Evolutionary conservation across 2,797 vertebrate genomes (phyloP), one percentile per base, ranked within the genome.

Genomic region (Chaetodon trifasciatus): DNA sequence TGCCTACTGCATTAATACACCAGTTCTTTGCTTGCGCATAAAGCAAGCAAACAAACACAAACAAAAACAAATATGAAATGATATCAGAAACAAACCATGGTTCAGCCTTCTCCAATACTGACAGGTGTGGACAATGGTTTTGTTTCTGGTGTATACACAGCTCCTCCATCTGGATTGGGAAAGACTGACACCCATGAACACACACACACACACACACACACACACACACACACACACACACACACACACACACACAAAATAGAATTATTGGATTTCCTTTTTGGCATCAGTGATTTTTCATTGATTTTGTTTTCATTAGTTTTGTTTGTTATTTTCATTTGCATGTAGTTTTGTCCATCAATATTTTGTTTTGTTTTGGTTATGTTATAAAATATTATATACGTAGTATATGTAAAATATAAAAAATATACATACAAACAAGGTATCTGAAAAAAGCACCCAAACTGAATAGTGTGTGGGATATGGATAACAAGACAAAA

Each of bases 131-230:
- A 82, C 56, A 63, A 82, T 65, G 35, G 69, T 57, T 70, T 76
- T 62, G 78, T 76, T 73, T 60, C 77, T 75, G 83, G 72, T 89
- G 93, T 87, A 85, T 77, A 77, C 84, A 89, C 93, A 95, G 94
- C 94, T 93, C 95, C 95, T 94, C 93, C 95, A 85, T 83, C 93
- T 93, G 95, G 93, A 84, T 35, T 42, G 35, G 12, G 12, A 66
- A 46, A 73, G 84, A 90, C 86, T 70, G 74, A 85, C 90, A 87
- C 61, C 73, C 60, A 73, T 32, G 11, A 23, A 70, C 63, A 32
- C 28, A 53, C 40, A 60, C 23, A 24, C n/a, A 61, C 49, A 21
- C 23, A 16, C 21, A 16, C 39, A 47, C 28, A 11, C 21, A 23
- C 28, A 17, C 37, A 39, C 15, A 13, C 9, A 63, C 21, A 21